These are phyloP conservation scores for Pangasius djambal DNA, from an alignment of 2,797 vertebrate genomes.

Conservation along the genomic window DNA sequence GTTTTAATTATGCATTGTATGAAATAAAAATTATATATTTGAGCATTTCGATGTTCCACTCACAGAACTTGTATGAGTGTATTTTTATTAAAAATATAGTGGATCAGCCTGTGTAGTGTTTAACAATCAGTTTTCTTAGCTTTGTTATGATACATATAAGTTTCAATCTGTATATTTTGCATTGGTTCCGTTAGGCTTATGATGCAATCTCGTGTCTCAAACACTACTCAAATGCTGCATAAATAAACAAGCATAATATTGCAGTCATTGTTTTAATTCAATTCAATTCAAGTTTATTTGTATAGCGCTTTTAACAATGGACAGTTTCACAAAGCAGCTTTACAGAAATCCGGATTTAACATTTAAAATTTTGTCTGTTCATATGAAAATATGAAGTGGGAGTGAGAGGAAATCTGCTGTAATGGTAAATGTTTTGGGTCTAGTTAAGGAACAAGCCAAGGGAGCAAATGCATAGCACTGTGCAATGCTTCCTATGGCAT, in stretches of 20 bases:
- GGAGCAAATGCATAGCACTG: slow-evolving; percentile 40
- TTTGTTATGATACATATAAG: neutral
- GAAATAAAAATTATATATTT: neutral
- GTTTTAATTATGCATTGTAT: neutral
- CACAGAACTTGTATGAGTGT: neutral
- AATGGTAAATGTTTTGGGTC: slow-evolving; percentile 30
- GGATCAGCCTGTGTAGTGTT: neutral
- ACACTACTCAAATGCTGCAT: neutral
- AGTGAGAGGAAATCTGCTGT: slow-evolving; percentile 11
- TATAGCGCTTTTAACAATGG: neutral
- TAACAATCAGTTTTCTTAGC: neutral
- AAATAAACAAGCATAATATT: slow-evolving; percentile 5
- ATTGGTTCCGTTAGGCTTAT: neutral
- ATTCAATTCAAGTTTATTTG: neutral
- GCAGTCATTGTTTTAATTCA: neutral
- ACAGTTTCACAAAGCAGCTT: neutral
- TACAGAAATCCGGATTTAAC: neutral
- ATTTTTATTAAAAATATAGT: neutral
- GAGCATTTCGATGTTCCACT: neutral
- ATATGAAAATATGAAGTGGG: neutral
- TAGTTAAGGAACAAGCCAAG: slow-evolving; percentile 62
- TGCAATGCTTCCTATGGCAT: slow-evolving; percentile 59
- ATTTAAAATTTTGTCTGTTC: neutral
- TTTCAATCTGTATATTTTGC: slow-evolving; percentile 17
- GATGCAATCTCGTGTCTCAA: slow-evolving; percentile 15